These are phyloP conservation scores for Calypte anna DNA, from an alignment of 2,113 vertebrate species.

Conservation along the genomic window DNA sequence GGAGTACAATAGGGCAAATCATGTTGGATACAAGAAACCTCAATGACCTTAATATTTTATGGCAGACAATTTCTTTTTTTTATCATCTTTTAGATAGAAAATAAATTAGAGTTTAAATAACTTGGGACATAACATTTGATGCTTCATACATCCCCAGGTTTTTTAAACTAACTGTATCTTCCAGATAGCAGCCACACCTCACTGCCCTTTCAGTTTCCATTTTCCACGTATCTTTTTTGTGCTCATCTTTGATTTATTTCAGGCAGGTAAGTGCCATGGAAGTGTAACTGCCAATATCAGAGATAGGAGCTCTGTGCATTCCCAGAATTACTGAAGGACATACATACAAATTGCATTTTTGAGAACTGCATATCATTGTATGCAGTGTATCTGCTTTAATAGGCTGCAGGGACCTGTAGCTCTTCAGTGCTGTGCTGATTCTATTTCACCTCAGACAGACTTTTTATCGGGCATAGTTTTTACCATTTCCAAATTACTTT, in stretches of 20 bases:
- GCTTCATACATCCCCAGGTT: not conserved
- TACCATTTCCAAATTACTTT: not conserved
- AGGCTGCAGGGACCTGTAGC: not conserved
- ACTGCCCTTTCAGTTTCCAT: not conserved
- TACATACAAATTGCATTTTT: not conserved
- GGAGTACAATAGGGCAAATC: not conserved
- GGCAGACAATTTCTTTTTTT: not conserved
- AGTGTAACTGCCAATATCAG: not conserved
- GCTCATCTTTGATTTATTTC: slow-evolving; percentile 3
- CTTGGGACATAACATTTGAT: not conserved
- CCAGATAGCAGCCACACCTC: not conserved
- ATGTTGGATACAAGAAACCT: not conserved
- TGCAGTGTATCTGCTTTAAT: not conserved
- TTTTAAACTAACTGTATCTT: not conserved
- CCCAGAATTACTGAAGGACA: not conserved
- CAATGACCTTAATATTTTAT: not conserved
- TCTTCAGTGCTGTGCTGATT: not conserved
- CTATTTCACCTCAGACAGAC: not conserved
- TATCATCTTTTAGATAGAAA: not conserved
- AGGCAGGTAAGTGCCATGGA: not conserved
- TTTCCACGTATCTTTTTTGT: not conserved
- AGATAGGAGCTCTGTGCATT: not conserved
- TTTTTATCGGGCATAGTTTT: not conserved
- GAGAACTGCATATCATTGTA: not conserved
- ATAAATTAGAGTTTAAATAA: not conserved